Percentiles rank a stretch among this genome's conserved stretches.
phyloP scores from a whole-genome alignment of 2,113 vertebrate genomes.

The Ailurus styani region DNA sequence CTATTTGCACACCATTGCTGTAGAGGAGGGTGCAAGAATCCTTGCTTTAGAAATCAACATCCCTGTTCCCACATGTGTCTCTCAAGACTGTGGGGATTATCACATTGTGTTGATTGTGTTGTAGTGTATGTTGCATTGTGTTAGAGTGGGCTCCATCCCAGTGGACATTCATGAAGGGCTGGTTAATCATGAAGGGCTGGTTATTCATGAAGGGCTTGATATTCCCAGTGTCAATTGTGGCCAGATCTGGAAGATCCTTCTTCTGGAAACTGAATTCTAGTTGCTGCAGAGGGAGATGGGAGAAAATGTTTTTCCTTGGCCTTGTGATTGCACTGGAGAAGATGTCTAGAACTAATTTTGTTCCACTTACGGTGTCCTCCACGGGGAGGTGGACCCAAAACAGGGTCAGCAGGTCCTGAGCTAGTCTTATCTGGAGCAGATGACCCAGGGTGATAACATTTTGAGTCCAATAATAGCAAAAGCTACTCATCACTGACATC shows the following conservation, averaged over 20 bases:
- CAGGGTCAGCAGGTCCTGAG: background rate
- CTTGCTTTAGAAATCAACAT: background rate
- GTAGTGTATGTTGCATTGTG: too few relatives aligned
- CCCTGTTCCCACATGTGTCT: background rate
- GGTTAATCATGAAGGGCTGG: background rate
- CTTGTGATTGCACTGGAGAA: background rate
- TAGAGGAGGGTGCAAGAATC: rapidly evolving
- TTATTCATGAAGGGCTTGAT: background rate
- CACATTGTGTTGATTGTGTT: rapidly evolving
- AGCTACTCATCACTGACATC: background rate
- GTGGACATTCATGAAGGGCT: rapidly evolving
- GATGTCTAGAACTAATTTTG: background rate
- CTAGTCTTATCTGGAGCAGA: background rate
- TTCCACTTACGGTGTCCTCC: background rate
- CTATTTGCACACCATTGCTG: rapidly evolving
- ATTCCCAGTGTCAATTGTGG: background rate
- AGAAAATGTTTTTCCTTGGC: background rate
- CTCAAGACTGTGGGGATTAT: background rate
- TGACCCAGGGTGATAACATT: background rate
- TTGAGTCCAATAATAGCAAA: background rate
- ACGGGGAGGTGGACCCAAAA: background rate
- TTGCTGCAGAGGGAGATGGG: background rate
- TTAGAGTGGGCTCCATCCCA: background rate
- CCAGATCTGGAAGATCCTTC: background rate
- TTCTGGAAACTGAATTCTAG: background rate